Percentiles rank a stretch among this genome's conserved stretches.
phyloP scores from a whole-genome alignment of 2,888 invertebrate genomes.

The Xylota sylvarum region DNA sequence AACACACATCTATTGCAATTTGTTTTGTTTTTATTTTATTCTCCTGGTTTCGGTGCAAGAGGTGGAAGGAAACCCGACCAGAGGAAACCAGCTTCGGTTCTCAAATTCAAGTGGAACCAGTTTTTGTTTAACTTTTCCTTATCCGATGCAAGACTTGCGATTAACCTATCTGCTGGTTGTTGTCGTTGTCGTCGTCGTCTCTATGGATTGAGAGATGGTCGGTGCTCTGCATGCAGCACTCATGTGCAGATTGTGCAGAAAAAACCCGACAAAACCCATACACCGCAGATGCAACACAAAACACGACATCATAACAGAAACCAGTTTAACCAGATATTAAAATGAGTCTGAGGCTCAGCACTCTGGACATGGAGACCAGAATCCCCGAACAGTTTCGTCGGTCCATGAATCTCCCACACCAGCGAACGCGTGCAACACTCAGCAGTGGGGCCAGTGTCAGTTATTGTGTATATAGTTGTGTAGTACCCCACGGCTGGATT shows the following conservation, averaged over 20 bases:
- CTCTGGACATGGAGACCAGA: constrained; percentile 49
- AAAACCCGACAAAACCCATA: constrained; percentile 31
- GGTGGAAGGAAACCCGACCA: constrained; percentile 37
- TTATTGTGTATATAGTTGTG: not conserved
- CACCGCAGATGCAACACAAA: constrained; percentile 67
- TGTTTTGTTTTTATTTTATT: constrained; percentile 25
- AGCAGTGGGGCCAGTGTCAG: not conserved
- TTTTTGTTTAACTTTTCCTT: constrained; percentile 75
- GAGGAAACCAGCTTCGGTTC: constrained; percentile 60
- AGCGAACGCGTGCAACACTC: not conserved
- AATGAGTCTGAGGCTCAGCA: constrained; percentile 47
- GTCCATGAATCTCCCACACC: constrained; percentile 66
- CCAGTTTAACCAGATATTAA: constrained; percentile 70
- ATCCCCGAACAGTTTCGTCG: constrained; percentile 59
- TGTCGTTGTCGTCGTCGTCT: constrained; percentile 29
- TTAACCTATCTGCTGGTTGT: constrained; percentile 64
- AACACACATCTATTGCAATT: not conserved
- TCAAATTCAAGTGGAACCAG: constrained; percentile 72
- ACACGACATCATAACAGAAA: constrained; percentile 51
- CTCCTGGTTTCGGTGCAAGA: constrained; percentile 19
- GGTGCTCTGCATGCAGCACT: constrained; percentile 44
- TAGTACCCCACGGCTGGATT: constrained; percentile 42
- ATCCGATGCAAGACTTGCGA: constrained; percentile 71
- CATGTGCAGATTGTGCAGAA: constrained; percentile 63
- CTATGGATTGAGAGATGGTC: constrained; percentile 33